Evolutionary conservation across 2,797 vertebrate genomes (phyloP).

Genomic region (Pitangus sulphuratus): DNA sequence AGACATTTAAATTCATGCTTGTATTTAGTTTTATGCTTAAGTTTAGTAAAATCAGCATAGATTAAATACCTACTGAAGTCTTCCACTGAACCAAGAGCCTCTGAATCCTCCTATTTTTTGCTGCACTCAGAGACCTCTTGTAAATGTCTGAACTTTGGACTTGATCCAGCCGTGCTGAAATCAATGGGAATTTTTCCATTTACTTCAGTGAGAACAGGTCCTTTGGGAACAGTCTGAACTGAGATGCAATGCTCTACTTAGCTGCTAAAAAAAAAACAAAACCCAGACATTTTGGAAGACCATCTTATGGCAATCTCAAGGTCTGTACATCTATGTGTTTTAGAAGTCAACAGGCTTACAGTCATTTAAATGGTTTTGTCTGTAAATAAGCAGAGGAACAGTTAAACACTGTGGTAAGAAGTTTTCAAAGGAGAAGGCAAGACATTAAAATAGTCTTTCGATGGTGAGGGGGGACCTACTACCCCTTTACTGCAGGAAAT

Average conservation of each 20-base stretch:
- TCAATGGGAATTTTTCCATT: constrained; percentile 35
- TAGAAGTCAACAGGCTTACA: neutral
- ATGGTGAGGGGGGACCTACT: neutral
- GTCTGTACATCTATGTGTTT: neutral
- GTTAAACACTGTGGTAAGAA: neutral
- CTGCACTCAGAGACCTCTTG: neutral
- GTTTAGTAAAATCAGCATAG: neutral
- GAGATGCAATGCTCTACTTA: constrained; percentile 7
- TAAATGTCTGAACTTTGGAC: constrained; percentile 25
- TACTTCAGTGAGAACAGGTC: constrained; percentile 11
- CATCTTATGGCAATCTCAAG: neutral
- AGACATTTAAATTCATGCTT: neutral
- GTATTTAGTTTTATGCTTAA: neutral
- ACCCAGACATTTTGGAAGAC: neutral
- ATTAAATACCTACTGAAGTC: neutral
- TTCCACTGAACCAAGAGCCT: neutral
- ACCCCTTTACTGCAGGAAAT: neutral
- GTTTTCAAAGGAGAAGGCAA: neutral
- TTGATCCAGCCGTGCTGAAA: constrained; percentile 31
- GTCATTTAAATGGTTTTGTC: neutral
- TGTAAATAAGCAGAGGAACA: neutral
- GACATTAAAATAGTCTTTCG: neutral
- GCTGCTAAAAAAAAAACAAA: neutral
- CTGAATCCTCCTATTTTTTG: neutral
- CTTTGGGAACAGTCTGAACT: constrained; percentile 25